Evolutionary conservation across 2,888 invertebrate genomes (phyloP).

Genomic region (Tetragonula carbonaria): DNA sequence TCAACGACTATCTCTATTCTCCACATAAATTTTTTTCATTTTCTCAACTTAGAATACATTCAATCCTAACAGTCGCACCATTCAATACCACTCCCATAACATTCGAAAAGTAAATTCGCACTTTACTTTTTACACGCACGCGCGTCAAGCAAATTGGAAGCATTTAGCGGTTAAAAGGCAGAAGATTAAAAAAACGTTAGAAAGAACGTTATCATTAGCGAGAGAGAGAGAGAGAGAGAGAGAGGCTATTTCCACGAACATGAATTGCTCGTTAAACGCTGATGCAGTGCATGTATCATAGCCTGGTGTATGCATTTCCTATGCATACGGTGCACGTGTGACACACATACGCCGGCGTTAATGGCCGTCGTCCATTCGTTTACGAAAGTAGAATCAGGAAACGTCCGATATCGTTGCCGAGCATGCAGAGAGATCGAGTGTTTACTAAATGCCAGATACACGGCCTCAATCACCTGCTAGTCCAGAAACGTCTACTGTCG

Average conservation of each 20-base stretch:
- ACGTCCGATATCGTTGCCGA: slow-evolving; percentile 46
- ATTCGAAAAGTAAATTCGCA: neutral
- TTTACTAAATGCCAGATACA: slow-evolving; percentile 49
- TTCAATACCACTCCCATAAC: no score
- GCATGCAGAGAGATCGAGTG: slow-evolving; percentile 40
- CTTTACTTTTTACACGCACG: neutral
- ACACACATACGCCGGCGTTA: slow-evolving; percentile 16
- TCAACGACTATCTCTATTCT: no score
- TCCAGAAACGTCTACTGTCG: slow-evolving; percentile 44
- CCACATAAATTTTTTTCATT: no score
- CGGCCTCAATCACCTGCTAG: slow-evolving; percentile 49
- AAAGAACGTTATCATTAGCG: neutral
- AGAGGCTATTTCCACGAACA: slow-evolving; percentile 20
- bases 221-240: slow-evolving; percentile 1
- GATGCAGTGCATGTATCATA: slow-evolving; percentile 15
- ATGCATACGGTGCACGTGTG: slow-evolving; percentile 21
- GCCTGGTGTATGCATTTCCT: slow-evolving; percentile 35
- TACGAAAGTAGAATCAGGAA: slow-evolving; percentile 51
- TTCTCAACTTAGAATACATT: no score
- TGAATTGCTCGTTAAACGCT: slow-evolving; percentile 13
- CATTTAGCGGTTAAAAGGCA: neutral
- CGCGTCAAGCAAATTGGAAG: neutral
- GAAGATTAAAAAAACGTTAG: neutral
- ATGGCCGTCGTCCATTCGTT: slow-evolving; percentile 48
- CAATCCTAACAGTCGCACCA: no score